A percentile compares a stretch with the other conserved stretches of the same genome.
Conservation (phyloP, 2,113 vertebrate species). For the Grus americana region DNA sequence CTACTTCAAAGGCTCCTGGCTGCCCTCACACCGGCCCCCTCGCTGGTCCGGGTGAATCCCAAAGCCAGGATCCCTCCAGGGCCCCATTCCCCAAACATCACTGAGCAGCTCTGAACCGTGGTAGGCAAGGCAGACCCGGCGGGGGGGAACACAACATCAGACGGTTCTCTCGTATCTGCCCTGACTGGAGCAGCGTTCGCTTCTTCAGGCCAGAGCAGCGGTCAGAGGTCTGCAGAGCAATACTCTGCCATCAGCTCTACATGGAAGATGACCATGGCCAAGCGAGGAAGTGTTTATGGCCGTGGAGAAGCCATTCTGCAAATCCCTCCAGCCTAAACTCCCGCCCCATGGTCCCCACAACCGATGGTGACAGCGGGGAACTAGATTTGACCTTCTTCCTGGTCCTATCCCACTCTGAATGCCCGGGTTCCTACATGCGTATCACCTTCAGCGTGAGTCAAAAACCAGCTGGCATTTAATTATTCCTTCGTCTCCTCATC, state of each 20-base stretch:
- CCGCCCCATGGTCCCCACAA: neutral
- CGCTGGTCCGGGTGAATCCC: neutral
- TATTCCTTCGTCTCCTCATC: neutral
- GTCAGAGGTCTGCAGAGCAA: neutral
- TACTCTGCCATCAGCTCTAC: neutral
- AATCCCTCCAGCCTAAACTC: neutral
- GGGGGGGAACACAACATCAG: neutral
- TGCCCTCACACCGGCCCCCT: neutral
- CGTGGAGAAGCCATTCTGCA: neutral
- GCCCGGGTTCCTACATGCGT: fast-evolving
- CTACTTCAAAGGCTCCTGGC: neutral
- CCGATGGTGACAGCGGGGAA: too few species aligned
- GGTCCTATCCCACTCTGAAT: neutral
- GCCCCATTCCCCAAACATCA: neutral
- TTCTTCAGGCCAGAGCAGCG: neutral
- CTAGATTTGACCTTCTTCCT: neutral
- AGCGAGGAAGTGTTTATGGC: neutral
- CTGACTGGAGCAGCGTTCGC: neutral
- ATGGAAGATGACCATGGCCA: fast-evolving
- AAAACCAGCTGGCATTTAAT: neutral
- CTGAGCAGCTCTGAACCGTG: neutral
- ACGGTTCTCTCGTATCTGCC: neutral
- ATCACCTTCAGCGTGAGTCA: fast-evolving
- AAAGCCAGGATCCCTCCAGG: neutral
- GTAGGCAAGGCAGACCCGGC: neutral